These are phyloP conservation scores for Ichneumon xanthorius DNA, from an alignment of 2,888 invertebrate species.

Conservation along the genomic window DNA sequence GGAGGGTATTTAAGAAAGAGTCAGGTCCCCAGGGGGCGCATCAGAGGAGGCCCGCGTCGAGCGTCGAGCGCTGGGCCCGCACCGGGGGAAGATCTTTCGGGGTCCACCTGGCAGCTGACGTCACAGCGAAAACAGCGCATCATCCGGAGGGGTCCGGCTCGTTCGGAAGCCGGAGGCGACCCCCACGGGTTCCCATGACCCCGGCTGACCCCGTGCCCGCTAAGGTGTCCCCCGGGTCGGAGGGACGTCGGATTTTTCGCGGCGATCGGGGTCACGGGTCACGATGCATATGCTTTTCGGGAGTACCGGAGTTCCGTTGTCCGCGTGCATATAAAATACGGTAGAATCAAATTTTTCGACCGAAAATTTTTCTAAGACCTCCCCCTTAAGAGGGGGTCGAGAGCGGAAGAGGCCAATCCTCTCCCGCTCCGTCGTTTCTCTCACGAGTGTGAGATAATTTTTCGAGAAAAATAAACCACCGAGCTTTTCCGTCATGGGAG, in stretches of 20 bases:
- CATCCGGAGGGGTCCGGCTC: constrained; percentile 48
- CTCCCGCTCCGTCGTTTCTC: not conserved
- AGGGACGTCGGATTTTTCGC: constrained; percentile 65
- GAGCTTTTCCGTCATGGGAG: constrained; percentile 27
- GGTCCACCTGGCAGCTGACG: constrained; percentile 64
- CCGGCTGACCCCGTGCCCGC: constrained; percentile 76
- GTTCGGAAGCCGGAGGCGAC: constrained; percentile 67
- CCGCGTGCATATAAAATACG: constrained; percentile 26
- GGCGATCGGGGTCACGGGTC: constrained; percentile 68
- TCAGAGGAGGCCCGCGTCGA: not conserved
- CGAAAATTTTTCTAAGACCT: constrained; percentile 57
- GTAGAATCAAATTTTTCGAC: constrained; percentile 53
- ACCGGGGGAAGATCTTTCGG: not conserved
- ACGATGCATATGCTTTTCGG: constrained; percentile 67
- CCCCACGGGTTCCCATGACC: constrained; percentile 85
- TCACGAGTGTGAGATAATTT: constrained; percentile 61
- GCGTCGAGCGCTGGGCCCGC: constrained; percentile 13
- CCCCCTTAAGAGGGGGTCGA: constrained; percentile 49
- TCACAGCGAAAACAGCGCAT: constrained; percentile 51
- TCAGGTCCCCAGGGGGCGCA: not conserved
- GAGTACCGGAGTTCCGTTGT: constrained; percentile 28
- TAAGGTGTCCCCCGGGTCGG: constrained; percentile 72
- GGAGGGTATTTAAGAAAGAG: not conserved
- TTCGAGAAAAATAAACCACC: constrained; percentile 22
- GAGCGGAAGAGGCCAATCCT: constrained; percentile 51